Evolutionary conservation across 2,888 invertebrate species (phyloP), one percentile per base, ranked within the genome.

Genomic region (Drosophila mettleri): DNA sequence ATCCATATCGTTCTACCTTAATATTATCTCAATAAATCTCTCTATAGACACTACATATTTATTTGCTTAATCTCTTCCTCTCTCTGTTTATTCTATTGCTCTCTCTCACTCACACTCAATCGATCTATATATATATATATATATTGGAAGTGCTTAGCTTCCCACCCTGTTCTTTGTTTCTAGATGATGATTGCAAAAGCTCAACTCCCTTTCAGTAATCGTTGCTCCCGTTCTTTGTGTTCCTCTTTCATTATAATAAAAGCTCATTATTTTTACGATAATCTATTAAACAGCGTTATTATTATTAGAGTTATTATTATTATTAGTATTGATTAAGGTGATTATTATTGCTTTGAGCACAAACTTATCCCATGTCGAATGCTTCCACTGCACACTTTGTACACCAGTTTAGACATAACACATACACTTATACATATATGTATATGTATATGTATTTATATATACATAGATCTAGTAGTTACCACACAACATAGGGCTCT

Each of bases 401-500:
- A 27, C 14, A 20, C 20, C 4, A 7, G 12, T n/a, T n/a, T 24
- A 4, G 24, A 51, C 12, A 22, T n/a, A n/a, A n/a, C n/a, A n/a
- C n/a, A n/a, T n/a, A n/a, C n/a, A n/a, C n/a, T n/a, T n/a, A n/a
- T n/a, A n/a, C n/a, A n/a, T n/a, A n/a, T n/a, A n/a, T n/a, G n/a
- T n/a, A n/a, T 9, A 22, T 24, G 12, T n/a, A 49, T 22, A n/a
- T n/a, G 10, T 12, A 45, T 27, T 27, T 1, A 16, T 14, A 16
- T 16, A 22, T 3, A 16, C 12, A 18, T 24, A n/a, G n/a, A 2
- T 33, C 16, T 54, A 24, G 31, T 1, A 27, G 18, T 76, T 77
- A 75, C 75, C 75, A 75, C 20, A 75, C 48, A 31, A 77, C 73
- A 33, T 46, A 59, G 48, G 18, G 53, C 43, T 75, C 73, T 45